Evolutionary conservation across 1,140 invertebrate species (phyloP).

Genomic region (Caligus rogercresseyi): DNA sequence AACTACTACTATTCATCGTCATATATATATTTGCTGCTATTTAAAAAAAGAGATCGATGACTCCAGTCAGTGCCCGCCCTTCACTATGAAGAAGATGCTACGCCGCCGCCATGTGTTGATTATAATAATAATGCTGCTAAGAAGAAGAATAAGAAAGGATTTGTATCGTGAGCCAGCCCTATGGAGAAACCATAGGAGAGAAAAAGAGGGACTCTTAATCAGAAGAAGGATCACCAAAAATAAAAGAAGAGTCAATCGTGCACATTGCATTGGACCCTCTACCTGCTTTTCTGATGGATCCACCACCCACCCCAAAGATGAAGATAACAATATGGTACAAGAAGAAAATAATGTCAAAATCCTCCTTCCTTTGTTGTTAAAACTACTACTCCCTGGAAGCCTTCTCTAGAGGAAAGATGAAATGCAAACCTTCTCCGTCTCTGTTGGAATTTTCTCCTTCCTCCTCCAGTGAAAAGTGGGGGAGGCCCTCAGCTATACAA

Average conservation of each 20-base stretch:
- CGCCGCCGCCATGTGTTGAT: neutral
- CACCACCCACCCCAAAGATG: too few relatives aligned
- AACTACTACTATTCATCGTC: too few relatives aligned
- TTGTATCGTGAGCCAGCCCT: neutral
- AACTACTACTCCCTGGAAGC: neutral
- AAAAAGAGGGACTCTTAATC: neutral
- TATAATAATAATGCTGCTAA: neutral
- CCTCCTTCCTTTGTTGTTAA: too few relatives aligned
- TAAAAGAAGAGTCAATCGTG: too few relatives aligned
- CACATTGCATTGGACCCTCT: too few relatives aligned
- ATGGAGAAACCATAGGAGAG: neutral
- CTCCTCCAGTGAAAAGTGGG: too few relatives aligned
- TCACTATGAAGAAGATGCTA: neutral
- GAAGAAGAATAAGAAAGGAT: neutral
- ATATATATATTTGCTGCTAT: too few relatives aligned
- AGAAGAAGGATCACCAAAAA: neutral
- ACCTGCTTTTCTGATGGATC: too few relatives aligned
- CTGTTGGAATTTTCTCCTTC: neutral
- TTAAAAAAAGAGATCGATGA: too few relatives aligned
- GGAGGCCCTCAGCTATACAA: too few relatives aligned
- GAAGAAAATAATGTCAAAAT: too few relatives aligned
- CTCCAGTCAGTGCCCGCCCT: neutral
- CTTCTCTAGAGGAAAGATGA: neutral
- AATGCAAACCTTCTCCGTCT: neutral
- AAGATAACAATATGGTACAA: too few relatives aligned